Conservation (phyloP, 2,888 invertebrate species). For the Limnephilus auricula region DNA sequence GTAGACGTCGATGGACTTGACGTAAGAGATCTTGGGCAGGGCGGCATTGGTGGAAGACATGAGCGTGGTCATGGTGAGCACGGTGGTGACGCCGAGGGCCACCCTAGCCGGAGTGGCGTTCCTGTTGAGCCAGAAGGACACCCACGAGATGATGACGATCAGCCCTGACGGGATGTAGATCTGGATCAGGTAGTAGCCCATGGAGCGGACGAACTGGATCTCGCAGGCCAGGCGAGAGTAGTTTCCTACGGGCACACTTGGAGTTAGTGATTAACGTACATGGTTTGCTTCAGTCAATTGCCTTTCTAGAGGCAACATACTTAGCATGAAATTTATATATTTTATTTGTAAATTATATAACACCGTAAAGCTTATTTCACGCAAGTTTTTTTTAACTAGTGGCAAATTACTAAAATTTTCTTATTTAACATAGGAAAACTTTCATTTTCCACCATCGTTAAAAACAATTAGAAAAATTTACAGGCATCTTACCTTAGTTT, state of each 20-base stretch:
- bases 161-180: slow-evolving; percentile 98
- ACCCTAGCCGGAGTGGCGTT: slow-evolving; percentile 97
- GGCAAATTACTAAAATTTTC: background rate
- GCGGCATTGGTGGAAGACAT: slow-evolving; percentile 98
- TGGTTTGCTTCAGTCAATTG: background rate
- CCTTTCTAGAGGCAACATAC: background rate
- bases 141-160: slow-evolving; percentile 98
- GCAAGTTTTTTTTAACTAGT: background rate
- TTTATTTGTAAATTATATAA: no score
- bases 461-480: background rate
- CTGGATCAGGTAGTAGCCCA: slow-evolving; percentile 99
- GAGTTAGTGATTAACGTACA: background rate
- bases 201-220: slow-evolving; percentile 97
- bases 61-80: slow-evolving; percentile 97
- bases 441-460: background rate
- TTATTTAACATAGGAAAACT: background rate
- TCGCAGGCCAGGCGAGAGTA: slow-evolving; percentile 97
- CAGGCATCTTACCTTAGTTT: background rate
- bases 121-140: slow-evolving; percentile 97
- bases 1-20: slow-evolving; percentile 98
- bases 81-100: slow-evolving; percentile 95
- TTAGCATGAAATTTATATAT: background rate
- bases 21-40: slow-evolving; percentile 98
- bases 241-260: slow-evolving; percentile 83
- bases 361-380: background rate